Percentiles rank a stretch among this genome's conserved stretches.
These are phyloP conservation scores for Agrochola lota DNA, from an alignment of 2,888 invertebrate species.

Conservation along the genomic window DNA sequence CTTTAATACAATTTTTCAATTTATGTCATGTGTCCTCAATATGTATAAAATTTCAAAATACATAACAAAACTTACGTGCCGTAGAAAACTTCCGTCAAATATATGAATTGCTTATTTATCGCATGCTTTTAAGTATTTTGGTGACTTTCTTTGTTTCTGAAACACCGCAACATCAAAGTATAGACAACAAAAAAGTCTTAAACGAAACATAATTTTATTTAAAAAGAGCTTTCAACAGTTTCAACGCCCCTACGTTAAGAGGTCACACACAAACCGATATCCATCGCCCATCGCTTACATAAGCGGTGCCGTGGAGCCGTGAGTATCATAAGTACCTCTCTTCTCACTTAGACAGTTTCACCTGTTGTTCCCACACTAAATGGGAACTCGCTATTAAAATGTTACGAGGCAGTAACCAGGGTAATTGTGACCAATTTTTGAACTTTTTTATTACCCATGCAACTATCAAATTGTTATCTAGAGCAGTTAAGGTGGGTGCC, in stretches of 20 bases:
- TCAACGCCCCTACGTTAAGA: slow-evolving; percentile 16
- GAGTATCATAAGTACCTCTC: slow-evolving; percentile 27
- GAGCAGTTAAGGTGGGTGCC: slow-evolving; percentile 74
- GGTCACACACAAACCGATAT: slow-evolving; percentile 44
- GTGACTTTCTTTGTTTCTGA: not conserved
- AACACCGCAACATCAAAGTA: not conserved
- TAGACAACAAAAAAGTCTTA: not conserved
- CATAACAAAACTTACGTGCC: no score
- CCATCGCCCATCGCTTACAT: slow-evolving; percentile 30
- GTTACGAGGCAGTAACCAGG: slow-evolving; percentile 86
- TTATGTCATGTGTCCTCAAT: not conserved
- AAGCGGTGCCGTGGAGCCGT: slow-evolving; percentile 16
- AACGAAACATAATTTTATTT: not conserved
- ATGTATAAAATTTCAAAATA: not conserved
- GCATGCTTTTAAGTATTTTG: not conserved
- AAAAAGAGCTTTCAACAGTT: slow-evolving; percentile 18
- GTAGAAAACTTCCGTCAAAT: not conserved
- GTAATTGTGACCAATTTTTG: slow-evolving; percentile 88
- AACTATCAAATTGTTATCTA: slow-evolving; percentile 86
- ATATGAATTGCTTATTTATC: not conserved
- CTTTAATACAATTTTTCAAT: not conserved
- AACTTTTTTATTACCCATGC: slow-evolving; percentile 87
- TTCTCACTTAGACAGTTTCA: slow-evolving; percentile 55
- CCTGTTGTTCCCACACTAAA: slow-evolving; percentile 83
- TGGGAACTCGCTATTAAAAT: slow-evolving; percentile 85